Evolutionary conservation across 2,797 vertebrate species (phyloP).

Genomic region (Ctenopoma kingsleyae): DNA sequence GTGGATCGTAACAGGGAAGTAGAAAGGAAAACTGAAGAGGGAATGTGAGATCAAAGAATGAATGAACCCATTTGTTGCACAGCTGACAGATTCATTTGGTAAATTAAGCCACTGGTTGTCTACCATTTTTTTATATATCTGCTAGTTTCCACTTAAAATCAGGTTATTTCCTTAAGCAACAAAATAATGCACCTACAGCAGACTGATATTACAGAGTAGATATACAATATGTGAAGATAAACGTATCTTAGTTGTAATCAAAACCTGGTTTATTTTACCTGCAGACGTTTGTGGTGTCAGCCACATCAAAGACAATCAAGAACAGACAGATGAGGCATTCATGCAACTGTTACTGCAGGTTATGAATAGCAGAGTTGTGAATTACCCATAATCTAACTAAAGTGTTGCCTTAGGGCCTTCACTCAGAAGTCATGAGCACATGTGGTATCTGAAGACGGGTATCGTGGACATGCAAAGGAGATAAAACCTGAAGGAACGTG

Average conservation of each 20-base stretch:
- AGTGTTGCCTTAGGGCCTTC: slow-evolving; percentile 10
- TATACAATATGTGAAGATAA: neutral
- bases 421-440: slow-evolving; percentile 13
- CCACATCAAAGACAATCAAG: neutral
- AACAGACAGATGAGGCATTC: slow-evolving; percentile 1
- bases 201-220: neutral
- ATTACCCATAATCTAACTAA: slow-evolving; percentile 32
- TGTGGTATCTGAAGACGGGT: neutral
- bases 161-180: neutral
- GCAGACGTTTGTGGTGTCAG: neutral
- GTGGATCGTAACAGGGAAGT: neutral
- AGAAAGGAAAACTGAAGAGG: neutral
- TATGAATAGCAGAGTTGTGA: neutral
- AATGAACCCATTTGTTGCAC: neutral
- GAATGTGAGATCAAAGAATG: neutral
- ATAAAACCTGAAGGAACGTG: slow-evolving; percentile 8
- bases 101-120: neutral
- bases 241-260: slow-evolving; percentile 5
- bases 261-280: slow-evolving; percentile 4
- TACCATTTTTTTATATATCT: neutral
- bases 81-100: neutral
- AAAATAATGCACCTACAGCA: neutral
- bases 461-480: neutral
- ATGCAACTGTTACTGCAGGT: neutral
- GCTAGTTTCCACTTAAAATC: neutral